Evolutionary conservation across 2,113 vertebrate species (phyloP).

Genomic region (Hiodon alosoides): DNA sequence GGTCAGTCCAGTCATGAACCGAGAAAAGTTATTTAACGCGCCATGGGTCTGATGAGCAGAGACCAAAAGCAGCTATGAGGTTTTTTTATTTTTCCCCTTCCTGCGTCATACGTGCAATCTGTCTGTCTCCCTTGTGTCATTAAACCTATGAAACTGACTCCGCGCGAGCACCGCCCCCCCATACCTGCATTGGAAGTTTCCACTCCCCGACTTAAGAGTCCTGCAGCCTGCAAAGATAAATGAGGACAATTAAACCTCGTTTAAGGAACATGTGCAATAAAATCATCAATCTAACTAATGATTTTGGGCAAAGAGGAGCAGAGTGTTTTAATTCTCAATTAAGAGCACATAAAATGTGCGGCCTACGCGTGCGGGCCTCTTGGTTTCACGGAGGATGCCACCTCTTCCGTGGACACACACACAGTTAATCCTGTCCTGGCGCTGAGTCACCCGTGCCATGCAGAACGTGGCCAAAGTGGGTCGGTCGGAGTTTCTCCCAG

Average conservation of each 20-base stretch:
- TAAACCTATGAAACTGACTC: background rate
- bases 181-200: conserved; percentile 22
- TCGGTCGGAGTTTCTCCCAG: too few species aligned
- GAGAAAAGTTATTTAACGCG: too few species aligned
- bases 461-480: too few species aligned
- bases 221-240: conserved; percentile 41
- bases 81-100: too few species aligned
- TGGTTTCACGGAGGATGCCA: conserved; percentile 45
- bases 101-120: too few species aligned
- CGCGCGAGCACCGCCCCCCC: background rate
- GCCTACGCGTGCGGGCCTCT: conserved; percentile 43
- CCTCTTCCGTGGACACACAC: too few species aligned
- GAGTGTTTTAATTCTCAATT: conserved; percentile 12
- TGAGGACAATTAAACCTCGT: conserved; percentile 47
- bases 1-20: too few species aligned
- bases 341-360: conserved; percentile 34
- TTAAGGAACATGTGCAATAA: conserved; percentile 42
- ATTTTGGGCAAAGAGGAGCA: background rate
- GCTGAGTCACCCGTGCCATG: too few species aligned
- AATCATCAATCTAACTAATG: conserved; percentile 55
- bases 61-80: background rate
- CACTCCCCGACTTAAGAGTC: conserved; percentile 27
- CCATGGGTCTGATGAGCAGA: background rate
- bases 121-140: background rate
- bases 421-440: too few species aligned